phyloP scores from a whole-genome alignment of 2,888 invertebrate genomes.

The Thereva nobilitata region DNA sequence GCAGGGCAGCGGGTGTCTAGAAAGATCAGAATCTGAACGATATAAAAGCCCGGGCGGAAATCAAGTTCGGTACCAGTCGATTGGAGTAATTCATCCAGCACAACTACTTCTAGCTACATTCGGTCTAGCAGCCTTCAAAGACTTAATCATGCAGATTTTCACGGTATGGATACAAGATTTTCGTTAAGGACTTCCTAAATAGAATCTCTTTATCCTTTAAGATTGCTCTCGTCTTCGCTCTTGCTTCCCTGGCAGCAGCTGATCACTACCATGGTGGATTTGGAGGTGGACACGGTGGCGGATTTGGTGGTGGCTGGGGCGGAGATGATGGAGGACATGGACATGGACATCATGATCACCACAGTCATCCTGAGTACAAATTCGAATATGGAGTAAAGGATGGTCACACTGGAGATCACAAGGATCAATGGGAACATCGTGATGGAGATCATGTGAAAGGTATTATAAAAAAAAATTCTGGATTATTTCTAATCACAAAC shows the following conservation, averaged over 20 bases:
- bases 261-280: no score
- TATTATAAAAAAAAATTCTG: slow-evolving; percentile 14
- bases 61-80: slow-evolving; percentile 1
- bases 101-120: not conserved
- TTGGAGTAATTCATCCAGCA: not conserved
- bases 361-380: slow-evolving; percentile 58
- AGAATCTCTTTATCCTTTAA: no score
- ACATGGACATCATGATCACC: slow-evolving; percentile 45
- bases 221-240: no score
- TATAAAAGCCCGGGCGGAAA: slow-evolving; percentile 5
- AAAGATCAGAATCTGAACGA: slow-evolving; percentile 3
- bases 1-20: no score
- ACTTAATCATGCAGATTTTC: no score
- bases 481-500: not conserved
- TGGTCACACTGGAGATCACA: slow-evolving; percentile 59
- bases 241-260: no score
- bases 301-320: slow-evolving; percentile 2
- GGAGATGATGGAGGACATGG: slow-evolving; percentile 9
- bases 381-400: slow-evolving; percentile 61
- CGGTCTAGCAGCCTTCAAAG: no score
- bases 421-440: slow-evolving; percentile 60
- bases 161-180: no score
- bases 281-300: slow-evolving; percentile 7
- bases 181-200: no score
- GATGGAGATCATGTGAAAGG: slow-evolving; percentile 61